Base-by-base conservation (phyloP, 2,888 invertebrate species). In the Volucella bombylans region DNA sequence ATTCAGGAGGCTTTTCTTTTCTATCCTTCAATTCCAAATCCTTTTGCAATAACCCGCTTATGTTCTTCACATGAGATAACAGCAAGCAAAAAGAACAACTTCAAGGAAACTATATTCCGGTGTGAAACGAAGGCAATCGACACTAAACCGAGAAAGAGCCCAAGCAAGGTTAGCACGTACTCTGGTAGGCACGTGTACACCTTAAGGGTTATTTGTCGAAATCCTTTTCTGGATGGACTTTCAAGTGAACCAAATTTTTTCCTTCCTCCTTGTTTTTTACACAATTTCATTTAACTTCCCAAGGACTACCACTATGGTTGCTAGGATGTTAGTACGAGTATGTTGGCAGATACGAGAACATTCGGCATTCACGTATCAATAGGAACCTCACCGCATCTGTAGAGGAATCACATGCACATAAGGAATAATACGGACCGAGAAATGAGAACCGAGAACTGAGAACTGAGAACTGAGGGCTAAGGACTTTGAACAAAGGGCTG, bases 171-270 rank as follows among this genome's bases (percentile, higher is more conserved):
- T 59, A 61, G 67, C 80, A 81, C 76, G 85, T 81, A 64, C 62
- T 50, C 59, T 39, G 62, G 57, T 39, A 76, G 81, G 76, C 85
- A 85, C 85, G 85, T 85, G 85, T 85, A 64, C 76, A 67, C 85
- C 85, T 85, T 67, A 71, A 85, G 85, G 85, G 81, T 76, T 81
- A 81, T 81, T 74, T 64, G 74, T 50, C 65, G 62, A 74, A 81
- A 81, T 76, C 64, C 69, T 69, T 64, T 76, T 80, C 71, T 85
- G 67, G 67, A 72, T 76, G 67, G 59, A n/a, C 72, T 79, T 67
- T 71, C 72, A 67, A 81, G 81, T 81, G 81, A 79, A 79, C 72
- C 79, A 79, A 79, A 31, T 31, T 31, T 31, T 31, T 31, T 31
- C 31, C 6, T 31, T 31, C 31, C 31, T 31, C 31, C 6, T 31